These are phyloP conservation scores for Celastrina argiolus DNA, from an alignment of 2,888 invertebrate species.

Conservation along the genomic window DNA sequence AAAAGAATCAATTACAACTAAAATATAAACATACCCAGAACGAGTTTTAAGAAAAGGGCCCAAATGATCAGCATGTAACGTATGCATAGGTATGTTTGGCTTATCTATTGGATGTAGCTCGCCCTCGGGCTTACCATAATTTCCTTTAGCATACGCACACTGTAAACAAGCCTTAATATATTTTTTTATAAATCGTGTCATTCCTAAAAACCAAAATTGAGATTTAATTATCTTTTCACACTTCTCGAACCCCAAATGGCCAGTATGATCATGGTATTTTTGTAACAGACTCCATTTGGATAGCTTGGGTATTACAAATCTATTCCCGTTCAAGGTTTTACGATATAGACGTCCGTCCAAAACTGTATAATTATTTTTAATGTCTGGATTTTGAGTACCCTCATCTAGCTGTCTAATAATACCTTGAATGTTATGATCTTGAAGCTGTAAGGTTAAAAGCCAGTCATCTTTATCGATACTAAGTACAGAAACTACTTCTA, in stretches of 20 bases:
- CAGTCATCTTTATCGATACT: not conserved
- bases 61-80: no score
- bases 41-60: no score
- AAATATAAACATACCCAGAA: no score
- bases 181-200: constrained; percentile 29
- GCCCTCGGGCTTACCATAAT: constrained; percentile 31
- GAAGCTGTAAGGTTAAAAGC: not conserved
- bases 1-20: no score
- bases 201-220: constrained; percentile 37
- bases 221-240: constrained; percentile 37
- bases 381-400: constrained; percentile 8
- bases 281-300: constrained; percentile 39
- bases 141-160: constrained; percentile 41
- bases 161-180: constrained; percentile 37
- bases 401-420: not conserved
- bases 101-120: constrained; percentile 35
- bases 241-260: constrained; percentile 37
- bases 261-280: constrained; percentile 43
- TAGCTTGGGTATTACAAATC: constrained; percentile 39
- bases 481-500: not conserved
- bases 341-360: constrained; percentile 29
- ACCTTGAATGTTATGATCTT: not conserved
- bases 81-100: no score
- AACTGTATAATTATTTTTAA: not conserved
- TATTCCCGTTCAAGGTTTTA: constrained; percentile 32